Evolutionary conservation across 2,888 invertebrate genomes (phyloP).

Genomic region (Catocala sponsa): DNA sequence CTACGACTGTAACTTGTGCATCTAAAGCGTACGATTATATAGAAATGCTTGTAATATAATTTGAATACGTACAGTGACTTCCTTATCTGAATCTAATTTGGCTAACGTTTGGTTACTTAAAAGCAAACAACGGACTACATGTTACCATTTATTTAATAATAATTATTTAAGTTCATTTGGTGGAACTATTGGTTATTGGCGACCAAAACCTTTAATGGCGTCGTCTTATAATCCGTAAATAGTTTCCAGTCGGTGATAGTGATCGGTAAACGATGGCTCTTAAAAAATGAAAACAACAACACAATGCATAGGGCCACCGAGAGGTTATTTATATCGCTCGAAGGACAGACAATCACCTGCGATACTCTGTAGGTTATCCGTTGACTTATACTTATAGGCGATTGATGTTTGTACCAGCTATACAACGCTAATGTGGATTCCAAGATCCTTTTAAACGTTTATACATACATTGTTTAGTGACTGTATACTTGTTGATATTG

Average conservation of each 20-base stretch:
- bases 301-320: slow-evolving; percentile 65
- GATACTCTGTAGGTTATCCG: slow-evolving; percentile 21
- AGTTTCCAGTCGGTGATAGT: slow-evolving; percentile 2
- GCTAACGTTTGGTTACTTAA: not conserved
- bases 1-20: slow-evolving; percentile 26
- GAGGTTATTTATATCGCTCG: slow-evolving; percentile 75
- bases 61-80: not conserved
- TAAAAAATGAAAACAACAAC: slow-evolving; percentile 63
- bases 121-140: too few relatives aligned
- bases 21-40: slow-evolving; percentile 39
- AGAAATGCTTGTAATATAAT: slow-evolving; percentile 18
- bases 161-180: too few relatives aligned
- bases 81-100: slow-evolving; percentile 4
- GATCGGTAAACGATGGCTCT: slow-evolving; percentile 57
- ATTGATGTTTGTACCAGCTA: slow-evolving; percentile 9
- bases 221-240: too few relatives aligned
- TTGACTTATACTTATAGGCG: slow-evolving; percentile 13
- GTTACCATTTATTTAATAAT: too few relatives aligned
- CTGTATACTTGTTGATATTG: too few relatives aligned
- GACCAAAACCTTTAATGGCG: too few relatives aligned
- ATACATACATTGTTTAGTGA: not conserved
- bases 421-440: slow-evolving; percentile 5
- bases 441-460: not conserved
- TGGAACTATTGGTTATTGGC: too few relatives aligned
- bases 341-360: slow-evolving; percentile 84